Evolutionary conservation across 53 echinoderm and acorn worm genomes (phyloP).

Genomic region (Crossaster papposus): DNA sequence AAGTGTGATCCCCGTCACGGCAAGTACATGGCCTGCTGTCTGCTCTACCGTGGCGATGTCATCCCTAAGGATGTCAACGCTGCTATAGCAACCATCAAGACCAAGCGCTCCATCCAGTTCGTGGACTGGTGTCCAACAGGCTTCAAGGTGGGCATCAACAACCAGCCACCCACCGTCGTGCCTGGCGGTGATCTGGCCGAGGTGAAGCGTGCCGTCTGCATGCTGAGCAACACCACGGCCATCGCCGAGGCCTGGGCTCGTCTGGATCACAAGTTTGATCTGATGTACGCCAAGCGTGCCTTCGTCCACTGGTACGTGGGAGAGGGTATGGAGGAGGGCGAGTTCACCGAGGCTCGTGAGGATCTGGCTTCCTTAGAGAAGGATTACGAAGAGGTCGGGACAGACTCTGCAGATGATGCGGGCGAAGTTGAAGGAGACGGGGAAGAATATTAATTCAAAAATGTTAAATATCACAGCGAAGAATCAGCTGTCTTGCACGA

Average conservation of each 20-base stretch:
- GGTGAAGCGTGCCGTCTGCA: slow-evolving; percentile 99
- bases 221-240: slow-evolving; percentile 99
- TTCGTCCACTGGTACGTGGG: slow-evolving; percentile 99
- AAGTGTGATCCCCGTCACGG: slow-evolving; percentile 99
- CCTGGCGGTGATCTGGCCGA: slow-evolving; percentile 99
- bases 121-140: slow-evolving; percentile 99
- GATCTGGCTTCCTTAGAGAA: slow-evolving; percentile 93
- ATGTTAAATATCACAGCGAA: neutral
- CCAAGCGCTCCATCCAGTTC: slow-evolving; percentile 98
- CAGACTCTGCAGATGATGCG: slow-evolving; percentile 34
- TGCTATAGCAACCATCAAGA: slow-evolving; percentile 96
- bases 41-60: slow-evolving; percentile 95
- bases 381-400: slow-evolving; percentile 86
- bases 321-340: slow-evolving; percentile 99
- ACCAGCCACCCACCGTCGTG: slow-evolving; percentile 96
- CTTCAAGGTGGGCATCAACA: slow-evolving; percentile 99
- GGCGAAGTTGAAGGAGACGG: slow-evolving; percentile 26
- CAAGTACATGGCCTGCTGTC: slow-evolving; percentile 99
- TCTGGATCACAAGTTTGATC: slow-evolving; percentile 98
- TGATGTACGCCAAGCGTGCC: slow-evolving; percentile 99
- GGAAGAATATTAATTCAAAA: neutral
- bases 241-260: slow-evolving; percentile 99
- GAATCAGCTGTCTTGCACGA: neutral
- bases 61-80: slow-evolving; percentile 99
- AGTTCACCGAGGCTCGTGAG: slow-evolving; percentile 98